These are phyloP conservation scores for Oncorhynchus keta DNA, from an alignment of 2,113 vertebrate species.

Conservation along the genomic window DNA sequence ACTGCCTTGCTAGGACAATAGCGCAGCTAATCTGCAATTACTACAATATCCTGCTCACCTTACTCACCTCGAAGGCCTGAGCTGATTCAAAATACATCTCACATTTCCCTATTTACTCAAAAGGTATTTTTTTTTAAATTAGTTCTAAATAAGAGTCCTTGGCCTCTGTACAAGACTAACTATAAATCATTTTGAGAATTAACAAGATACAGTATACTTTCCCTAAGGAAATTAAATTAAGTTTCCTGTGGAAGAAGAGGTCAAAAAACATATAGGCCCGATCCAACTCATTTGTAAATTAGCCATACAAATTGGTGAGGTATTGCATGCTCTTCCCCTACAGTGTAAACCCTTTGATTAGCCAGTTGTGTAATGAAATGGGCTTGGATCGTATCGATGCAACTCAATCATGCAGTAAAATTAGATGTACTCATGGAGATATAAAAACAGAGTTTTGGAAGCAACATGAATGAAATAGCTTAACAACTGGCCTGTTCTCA, in stretches of 20 bases:
- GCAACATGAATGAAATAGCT: no score
- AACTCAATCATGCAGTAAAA: no score
- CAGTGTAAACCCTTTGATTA: neutral
- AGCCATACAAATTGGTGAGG: conserved; percentile 18
- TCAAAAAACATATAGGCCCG: neutral
- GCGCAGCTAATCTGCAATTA: conserved; percentile 8
- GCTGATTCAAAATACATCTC: conserved; percentile 39
- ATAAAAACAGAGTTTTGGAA: no score
- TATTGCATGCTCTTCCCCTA: conserved; percentile 1
- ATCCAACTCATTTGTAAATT: conserved; percentile 27
- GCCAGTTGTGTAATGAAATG: neutral
- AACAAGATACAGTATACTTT: conserved; percentile 16
- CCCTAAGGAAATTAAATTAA: conserved; percentile 35
- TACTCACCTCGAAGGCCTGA: conserved; percentile 8
- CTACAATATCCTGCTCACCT: conserved; percentile 20
- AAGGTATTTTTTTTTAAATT: neutral
- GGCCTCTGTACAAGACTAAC: conserved; percentile 11
- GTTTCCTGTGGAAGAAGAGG: neutral
- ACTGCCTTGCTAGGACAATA: neutral
- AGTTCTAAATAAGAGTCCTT: conserved; percentile 5
- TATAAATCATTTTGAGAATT: conserved; percentile 22
- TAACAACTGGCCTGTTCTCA: no score
- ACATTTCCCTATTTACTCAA: conserved; percentile 20
- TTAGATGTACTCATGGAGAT: no score
- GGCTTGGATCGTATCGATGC: neutral